phyloP scores from a whole-genome alignment of 2,113 vertebrate genomes.

The Fulmarus glacialis region DNA sequence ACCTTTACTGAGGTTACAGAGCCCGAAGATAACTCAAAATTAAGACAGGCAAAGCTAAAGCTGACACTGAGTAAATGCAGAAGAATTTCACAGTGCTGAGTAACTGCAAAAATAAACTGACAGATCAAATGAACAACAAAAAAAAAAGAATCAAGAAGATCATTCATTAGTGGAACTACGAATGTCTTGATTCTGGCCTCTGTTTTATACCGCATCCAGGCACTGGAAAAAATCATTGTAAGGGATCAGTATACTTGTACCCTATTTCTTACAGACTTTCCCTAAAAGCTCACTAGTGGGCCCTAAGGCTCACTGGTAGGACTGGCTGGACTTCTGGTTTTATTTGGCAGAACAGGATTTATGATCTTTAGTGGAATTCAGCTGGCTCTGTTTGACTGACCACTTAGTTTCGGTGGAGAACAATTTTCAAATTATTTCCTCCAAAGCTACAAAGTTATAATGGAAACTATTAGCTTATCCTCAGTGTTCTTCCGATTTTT shows the following conservation, averaged over 20 bases:
- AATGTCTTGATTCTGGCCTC: not conserved
- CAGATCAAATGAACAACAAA: not conserved
- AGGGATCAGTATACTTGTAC: not conserved
- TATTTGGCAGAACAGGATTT: not conserved
- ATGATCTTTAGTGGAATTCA: not conserved
- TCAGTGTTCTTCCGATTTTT: not conserved
- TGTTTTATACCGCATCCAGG: not conserved
- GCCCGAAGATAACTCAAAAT: not conserved
- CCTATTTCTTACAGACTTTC: not conserved
- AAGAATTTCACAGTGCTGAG: not conserved
- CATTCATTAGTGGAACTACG: not conserved
- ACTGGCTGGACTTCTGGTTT: not conserved
- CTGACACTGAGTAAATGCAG: not conserved
- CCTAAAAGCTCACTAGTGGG: not conserved
- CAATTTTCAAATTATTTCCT: slow-evolving; percentile 9
- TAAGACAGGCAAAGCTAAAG: not conserved
- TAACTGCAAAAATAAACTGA: not conserved
- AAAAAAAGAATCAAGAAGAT: not conserved
- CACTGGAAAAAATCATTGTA: not conserved
- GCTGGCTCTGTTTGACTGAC: not conserved
- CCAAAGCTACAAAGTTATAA: not conserved
- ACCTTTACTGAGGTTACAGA: not conserved
- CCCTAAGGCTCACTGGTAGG: not conserved
- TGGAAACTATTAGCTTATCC: slow-evolving; percentile 11
- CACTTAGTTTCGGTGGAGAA: not conserved